Percentiles rank a stretch among this genome's conserved stretches.
phyloP scores from a whole-genome alignment of 2,797 vertebrate species.

The Siniperca obscura region DNA sequence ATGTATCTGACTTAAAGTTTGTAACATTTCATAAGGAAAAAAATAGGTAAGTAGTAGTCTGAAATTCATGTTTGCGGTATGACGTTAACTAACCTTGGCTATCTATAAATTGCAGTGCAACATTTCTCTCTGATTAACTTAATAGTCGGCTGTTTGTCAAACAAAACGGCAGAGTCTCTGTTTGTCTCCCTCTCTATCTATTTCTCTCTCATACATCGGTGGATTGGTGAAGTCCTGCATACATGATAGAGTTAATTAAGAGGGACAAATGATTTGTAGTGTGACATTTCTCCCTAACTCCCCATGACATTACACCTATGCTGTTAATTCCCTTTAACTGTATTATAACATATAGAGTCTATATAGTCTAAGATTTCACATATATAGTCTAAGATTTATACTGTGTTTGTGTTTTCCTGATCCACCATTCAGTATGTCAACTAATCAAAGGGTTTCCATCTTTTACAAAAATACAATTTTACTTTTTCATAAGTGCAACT shows the following conservation, averaged over 20 bases:
- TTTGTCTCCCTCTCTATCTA: neutral
- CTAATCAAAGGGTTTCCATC: neutral
- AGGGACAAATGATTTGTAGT: neutral
- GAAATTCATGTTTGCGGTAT: neutral
- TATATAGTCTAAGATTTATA: neutral
- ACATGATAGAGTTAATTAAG: neutral
- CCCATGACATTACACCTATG: neutral
- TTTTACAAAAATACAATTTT: neutral
- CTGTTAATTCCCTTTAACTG: neutral
- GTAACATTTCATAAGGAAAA: neutral
- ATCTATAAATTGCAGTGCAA: neutral
- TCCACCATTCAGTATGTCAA: neutral
- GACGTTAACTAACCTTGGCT: neutral
- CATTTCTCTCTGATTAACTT: neutral
- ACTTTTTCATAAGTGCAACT: slow-evolving; percentile 8
- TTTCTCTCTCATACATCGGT: neutral
- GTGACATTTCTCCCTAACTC: neutral
- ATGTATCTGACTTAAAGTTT: neutral
- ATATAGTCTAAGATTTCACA: neutral
- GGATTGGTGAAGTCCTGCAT: neutral
- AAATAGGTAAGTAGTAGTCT: too few species aligned
- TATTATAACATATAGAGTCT: neutral
- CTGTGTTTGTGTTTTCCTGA: neutral
- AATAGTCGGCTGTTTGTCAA: neutral
- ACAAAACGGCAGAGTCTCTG: neutral